A percentile compares a stretch with the other conserved stretches of the same genome.
These are phyloP conservation scores for Scelioninae gen. 1 DNA, from an alignment of 2,888 invertebrate genomes.

Conservation along the genomic window DNA sequence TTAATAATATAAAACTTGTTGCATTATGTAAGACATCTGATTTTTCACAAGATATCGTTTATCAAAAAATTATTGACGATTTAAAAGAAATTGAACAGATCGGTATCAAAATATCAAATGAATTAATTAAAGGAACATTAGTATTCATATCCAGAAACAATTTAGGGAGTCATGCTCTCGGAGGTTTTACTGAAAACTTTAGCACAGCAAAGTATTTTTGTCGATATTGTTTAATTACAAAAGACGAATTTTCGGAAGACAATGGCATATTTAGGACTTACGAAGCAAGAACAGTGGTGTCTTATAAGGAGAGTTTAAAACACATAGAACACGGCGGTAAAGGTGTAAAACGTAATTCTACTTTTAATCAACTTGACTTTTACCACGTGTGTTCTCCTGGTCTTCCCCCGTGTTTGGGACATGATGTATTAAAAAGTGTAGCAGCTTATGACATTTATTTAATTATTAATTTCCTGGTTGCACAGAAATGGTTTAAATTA, in stretches of 20 bases:
- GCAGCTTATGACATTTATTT: conserved; percentile 52
- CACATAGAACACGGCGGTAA: no score
- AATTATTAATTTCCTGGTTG: conserved; percentile 46
- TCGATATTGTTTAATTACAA: conserved; percentile 36
- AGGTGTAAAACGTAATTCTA: no score
- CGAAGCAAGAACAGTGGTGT: not conserved
- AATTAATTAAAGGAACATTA: conserved; percentile 71
- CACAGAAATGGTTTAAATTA: conserved; percentile 64
- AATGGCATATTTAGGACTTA: not conserved
- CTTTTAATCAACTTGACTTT: conserved; percentile 50
- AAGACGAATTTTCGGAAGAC: not conserved
- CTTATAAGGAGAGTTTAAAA: conserved; percentile 7
- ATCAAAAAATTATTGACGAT: conserved; percentile 71
- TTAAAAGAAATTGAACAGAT: conserved; percentile 25
- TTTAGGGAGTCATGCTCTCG: conserved; percentile 74
- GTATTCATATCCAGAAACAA: conserved; percentile 69
- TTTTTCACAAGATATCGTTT: conserved; percentile 73
- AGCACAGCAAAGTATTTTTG: conserved; percentile 56
- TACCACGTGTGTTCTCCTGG: conserved; percentile 66
- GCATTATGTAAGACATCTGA: conserved; percentile 73
- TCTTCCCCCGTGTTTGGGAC: conserved; percentile 63
- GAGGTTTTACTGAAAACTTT: conserved; percentile 77
- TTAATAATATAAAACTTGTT: conserved; percentile 74
- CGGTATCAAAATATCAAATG: conserved; percentile 3
- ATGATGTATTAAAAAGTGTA: conserved; percentile 64